A percentile compares a stretch with the other conserved stretches of the same genome.
Evolutionary conservation across 2,888 invertebrate genomes (phyloP).

Genomic region (Drosophila colorata): DNA sequence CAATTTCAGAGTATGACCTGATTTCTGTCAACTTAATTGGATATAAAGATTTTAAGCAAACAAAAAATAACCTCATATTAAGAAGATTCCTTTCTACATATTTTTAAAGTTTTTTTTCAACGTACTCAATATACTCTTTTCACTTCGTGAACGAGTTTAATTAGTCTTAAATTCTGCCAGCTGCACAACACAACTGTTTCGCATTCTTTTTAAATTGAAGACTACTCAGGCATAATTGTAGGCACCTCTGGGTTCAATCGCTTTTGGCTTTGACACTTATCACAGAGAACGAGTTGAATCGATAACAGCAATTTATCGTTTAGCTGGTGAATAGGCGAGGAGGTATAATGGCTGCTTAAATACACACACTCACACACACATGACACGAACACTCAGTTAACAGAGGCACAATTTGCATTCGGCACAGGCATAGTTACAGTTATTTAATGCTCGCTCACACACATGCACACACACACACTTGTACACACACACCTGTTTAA

Average conservation of each 20-base stretch:
- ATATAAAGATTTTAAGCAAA: too few species aligned
- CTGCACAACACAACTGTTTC: too few species aligned
- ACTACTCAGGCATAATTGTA: constrained; percentile 13
- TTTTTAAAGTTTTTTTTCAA: too few species aligned
- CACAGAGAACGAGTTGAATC: constrained; percentile 43
- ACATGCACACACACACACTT: constrained; percentile 21
- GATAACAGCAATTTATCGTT: constrained; percentile 69
- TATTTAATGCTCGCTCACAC: constrained; percentile 60
- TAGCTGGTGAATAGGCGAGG: constrained; percentile 29
- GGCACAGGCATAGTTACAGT: constrained; percentile 62
- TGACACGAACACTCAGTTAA: constrained; percentile 29
- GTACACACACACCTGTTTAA: constrained; percentile 44
- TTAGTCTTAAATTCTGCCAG: too few species aligned
- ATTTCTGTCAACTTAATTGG: too few species aligned
- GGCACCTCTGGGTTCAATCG: neutral
- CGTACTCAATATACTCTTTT: too few species aligned
- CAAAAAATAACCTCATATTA: too few species aligned
- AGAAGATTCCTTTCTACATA: too few species aligned
- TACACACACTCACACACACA: constrained; percentile 13
- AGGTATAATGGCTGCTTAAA: constrained; percentile 47
- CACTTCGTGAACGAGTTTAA: too few species aligned
- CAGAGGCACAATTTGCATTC: constrained; percentile 68
- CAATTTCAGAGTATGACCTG: too few species aligned
- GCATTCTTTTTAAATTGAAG: neutral
- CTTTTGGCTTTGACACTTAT: neutral